Percentiles rank a stretch among this genome's conserved stretches.
phyloP scores from a whole-genome alignment of 2,888 invertebrate genomes.

The Harpalus rubripes region DNA sequence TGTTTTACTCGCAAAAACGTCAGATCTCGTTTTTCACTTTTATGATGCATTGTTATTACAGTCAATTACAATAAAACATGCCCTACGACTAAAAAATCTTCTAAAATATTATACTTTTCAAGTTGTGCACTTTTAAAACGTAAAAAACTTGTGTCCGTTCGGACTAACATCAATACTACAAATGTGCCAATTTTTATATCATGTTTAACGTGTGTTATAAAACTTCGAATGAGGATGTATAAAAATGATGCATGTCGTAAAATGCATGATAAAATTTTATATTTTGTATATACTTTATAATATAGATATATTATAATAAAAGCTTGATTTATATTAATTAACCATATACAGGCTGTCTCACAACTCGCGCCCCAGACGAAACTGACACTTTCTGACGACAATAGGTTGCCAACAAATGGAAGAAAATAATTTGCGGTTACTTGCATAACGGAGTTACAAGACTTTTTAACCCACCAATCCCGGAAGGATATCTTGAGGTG shows the following conservation, averaged over 20 bases:
- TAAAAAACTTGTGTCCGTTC: constrained; percentile 26
- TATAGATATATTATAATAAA: not conserved
- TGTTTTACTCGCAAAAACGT: constrained; percentile 54
- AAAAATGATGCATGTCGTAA: constrained; percentile 41
- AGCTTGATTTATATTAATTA: no score
- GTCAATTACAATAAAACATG: constrained; percentile 62
- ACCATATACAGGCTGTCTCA: no score
- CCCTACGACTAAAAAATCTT: constrained; percentile 57
- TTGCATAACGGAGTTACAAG: no score
- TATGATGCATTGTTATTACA: constrained; percentile 63
- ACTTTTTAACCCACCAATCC: no score
- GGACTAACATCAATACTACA: constrained; percentile 17
- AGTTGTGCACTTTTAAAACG: constrained; percentile 37
- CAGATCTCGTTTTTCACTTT: constrained; percentile 60
- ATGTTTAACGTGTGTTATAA: constrained; percentile 17
- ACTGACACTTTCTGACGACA: no score
- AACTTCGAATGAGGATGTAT: constrained; percentile 28
- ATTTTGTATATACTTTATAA: constrained; percentile 24
- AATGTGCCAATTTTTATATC: constrained; percentile 55
- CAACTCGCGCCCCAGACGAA: no score
- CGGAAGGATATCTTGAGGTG: no score
- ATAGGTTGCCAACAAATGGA: no score
- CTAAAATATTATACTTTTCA: constrained; percentile 57
- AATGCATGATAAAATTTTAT: constrained; percentile 51
- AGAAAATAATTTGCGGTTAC: no score